Evolutionary conservation across 2,888 invertebrate genomes (phyloP), one percentile per base, ranked within the genome.

Genomic region (Petrophora chlorosata): DNA sequence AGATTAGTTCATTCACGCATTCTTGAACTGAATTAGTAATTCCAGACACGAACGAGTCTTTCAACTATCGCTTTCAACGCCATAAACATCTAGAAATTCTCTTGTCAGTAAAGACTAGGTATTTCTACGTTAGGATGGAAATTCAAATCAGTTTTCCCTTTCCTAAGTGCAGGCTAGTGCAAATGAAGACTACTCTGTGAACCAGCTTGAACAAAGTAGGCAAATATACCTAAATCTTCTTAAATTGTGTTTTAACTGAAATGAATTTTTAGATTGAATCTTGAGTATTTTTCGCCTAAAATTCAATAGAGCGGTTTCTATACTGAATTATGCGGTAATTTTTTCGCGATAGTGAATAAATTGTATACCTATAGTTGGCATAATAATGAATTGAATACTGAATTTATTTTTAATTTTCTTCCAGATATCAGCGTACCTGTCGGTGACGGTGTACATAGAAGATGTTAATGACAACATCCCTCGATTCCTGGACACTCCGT

Each of bases 381-480:
- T 22, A 19, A n/a, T 19, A 19, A 2, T 19, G 10, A 28, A 16
- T 8, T 12, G 7, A 2, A 14, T 22, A 8, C 7, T 22, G 8
- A 22, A 22, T 5, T 3, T 8, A 5, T 22, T 5, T 12, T 12
- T 12, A 2, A 12, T 28, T 28, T 2, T 13, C 19, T 53, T 29
- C 7, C 86, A 96, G 96, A 94, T 95, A 69, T 95, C 96, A 43
- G 94, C 95, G 36, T 96, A 94, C 63, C 89, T 97, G 13, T 95
- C 96, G 1, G 94, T 96, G 56, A 97, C 96, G 3, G 96, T 97
- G 3, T 97, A 97, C 79, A 95, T 97, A 3, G 96, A 97, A 79
- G 97, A 97, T 73, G 92, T 97, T 28, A 97, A 97, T 72, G 96
- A 97, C 82, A 95, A 97, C 79, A 91, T 93, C 0, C 96, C 96